Percentiles rank a stretch among this genome's conserved stretches.
Evolutionary conservation across 2,797 vertebrate species (phyloP).

Genomic region (Arvicola amphibius): DNA sequence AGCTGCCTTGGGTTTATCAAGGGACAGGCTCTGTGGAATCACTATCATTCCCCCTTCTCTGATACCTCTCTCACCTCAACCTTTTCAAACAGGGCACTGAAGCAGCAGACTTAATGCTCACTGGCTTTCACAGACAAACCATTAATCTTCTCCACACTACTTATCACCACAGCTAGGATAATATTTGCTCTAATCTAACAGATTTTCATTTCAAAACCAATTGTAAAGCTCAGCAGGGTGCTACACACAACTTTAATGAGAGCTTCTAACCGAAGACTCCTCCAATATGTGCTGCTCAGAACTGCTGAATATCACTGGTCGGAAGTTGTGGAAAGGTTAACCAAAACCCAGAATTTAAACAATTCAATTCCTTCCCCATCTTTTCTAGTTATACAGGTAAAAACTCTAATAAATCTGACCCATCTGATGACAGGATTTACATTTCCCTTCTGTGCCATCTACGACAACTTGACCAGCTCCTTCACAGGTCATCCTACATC

Average conservation of each 20-base stretch:
- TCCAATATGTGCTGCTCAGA: conserved; percentile 68
- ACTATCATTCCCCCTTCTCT: not conserved
- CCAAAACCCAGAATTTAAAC: conserved; percentile 75
- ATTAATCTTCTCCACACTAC: conserved; percentile 74
- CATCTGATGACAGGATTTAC: conserved; percentile 75
- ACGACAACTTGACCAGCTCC: conserved; percentile 51
- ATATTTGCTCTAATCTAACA: conserved; percentile 82
- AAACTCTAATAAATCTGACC: conserved; percentile 71
- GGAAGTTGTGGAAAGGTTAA: conserved; percentile 53
- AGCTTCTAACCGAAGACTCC: conserved; percentile 68
- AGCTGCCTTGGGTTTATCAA: conserved; percentile 9
- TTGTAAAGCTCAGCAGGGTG: conserved; percentile 84
- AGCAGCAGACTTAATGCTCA: conserved; percentile 49
- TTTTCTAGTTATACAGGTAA: conserved; percentile 73
- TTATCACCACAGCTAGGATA: conserved; percentile 75
- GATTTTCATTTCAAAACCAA: conserved; percentile 86
- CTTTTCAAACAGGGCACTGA: conserved; percentile 59
- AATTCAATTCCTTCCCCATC: conserved; percentile 61
- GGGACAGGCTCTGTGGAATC: not conserved
- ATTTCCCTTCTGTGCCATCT: conserved; percentile 77
- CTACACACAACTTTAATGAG: conserved; percentile 81
- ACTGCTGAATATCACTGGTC: conserved; percentile 69
- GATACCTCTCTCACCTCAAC: not conserved
- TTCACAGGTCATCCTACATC: conserved; percentile 66
- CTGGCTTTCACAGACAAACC: conserved; percentile 74